Evolutionary conservation across 2,888 invertebrate species (phyloP), one percentile per base, ranked within the genome.

Genomic region (Tenthredo livida): DNA sequence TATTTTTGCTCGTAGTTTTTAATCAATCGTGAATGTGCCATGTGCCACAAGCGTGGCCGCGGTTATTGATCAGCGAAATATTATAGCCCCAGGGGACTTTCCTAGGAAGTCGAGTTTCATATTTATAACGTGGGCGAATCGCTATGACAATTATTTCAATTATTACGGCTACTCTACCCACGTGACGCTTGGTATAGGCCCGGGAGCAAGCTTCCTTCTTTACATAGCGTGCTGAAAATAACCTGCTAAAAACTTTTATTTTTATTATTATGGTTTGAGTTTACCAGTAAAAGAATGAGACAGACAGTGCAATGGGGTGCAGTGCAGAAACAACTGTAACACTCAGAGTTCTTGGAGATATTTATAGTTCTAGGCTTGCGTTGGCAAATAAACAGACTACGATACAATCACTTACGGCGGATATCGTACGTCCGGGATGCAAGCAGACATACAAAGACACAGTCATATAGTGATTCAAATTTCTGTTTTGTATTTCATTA

Each of bases 11-110:
- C 47, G 10, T 9, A n/a, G 77, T 47, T 54, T 33, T 54, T 29
- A 50, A 77, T 77, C 54, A 77, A 77, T 77, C 21, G 33, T 17
- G 29, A 77, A 50, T 29, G 54, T 29, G 54, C 25, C 12, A 80
- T 40, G 25, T n/a, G 40, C 12, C 61, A 40, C 61, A 58, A 58
- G n/a, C n/a, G 80, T 61, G 21, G 25, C 15, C 37, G 5, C n/a
- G 21, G 37, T 61, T 80, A 80, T 80, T 80, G 37, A 80, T 80
- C 80, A 80, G 37, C 33, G 12, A 61, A 58, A 61, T 61, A 80
- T 21, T 54, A 50, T 33, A 77, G 54, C 12, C n/a, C n/a, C 54
- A 77, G 33, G 17, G n/a, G 15, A 73, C 47, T 73, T 73, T n/a
- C 1, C 25, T 25, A 25, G 43, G 12, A 43, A 73, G 40, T 73